These are phyloP conservation scores for Atta texana DNA, from an alignment of 1,140 invertebrate genomes.

Conservation along the genomic window DNA sequence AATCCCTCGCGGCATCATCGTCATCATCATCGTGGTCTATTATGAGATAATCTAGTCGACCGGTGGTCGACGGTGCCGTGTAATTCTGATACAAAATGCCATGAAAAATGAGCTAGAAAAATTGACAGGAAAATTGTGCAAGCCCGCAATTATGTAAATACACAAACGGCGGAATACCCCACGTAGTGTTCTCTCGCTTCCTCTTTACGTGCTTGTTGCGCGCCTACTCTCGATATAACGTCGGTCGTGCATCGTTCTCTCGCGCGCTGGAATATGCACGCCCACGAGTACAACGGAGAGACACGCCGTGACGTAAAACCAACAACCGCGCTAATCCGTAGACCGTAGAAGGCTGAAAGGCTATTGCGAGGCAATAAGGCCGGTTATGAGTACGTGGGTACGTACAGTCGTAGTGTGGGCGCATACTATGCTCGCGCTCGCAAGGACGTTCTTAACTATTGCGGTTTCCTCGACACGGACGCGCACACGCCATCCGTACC, in stretches of 20 bases:
- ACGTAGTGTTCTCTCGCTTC: background rate
- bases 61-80: constrained; percentile 14
- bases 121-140: constrained; percentile 73
- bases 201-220: background rate
- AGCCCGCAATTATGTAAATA: constrained; percentile 73
- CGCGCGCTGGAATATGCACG: constrained; percentile 7
- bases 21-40: constrained; percentile 25
- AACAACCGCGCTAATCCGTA: constrained; percentile 46
- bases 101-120: constrained; percentile 73
- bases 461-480: constrained; percentile 38
- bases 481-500: background rate
- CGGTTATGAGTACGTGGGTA: constrained; percentile 66
- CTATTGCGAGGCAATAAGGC: constrained; percentile 68
- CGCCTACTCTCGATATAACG: background rate
- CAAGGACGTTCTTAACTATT: constrained; percentile 70
- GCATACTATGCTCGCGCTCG: constrained; percentile 42
- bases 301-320: constrained; percentile 54
- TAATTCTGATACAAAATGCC: constrained; percentile 67
- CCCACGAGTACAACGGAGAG: constrained; percentile 17
- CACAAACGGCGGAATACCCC: constrained; percentile 32
- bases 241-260: constrained; percentile 37
- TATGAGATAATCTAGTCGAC: constrained; percentile 61
- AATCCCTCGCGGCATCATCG: constrained; percentile 7
- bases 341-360: constrained; percentile 71
- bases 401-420: constrained; percentile 49